Evolutionary conservation across 2,888 invertebrate genomes (phyloP).

Genomic region (Hydriomena furcata): DNA sequence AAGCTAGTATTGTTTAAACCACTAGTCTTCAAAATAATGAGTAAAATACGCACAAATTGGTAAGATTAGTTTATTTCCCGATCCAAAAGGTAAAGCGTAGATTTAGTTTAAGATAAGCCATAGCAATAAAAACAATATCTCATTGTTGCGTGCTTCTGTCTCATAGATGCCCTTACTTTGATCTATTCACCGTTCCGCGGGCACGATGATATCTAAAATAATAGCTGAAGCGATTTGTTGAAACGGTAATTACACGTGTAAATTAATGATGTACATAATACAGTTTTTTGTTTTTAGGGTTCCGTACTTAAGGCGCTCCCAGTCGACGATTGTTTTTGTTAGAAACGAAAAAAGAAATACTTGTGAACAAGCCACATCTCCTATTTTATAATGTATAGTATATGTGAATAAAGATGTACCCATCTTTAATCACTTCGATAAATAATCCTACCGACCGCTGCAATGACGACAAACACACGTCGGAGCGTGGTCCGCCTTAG

Average conservation of each 20-base stretch:
- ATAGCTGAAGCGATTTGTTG: constrained; percentile 70
- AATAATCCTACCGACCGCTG: too few species aligned
- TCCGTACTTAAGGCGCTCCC: too few species aligned
- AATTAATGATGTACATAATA: constrained; percentile 68
- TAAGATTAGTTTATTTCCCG: constrained; percentile 8
- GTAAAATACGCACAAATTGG: constrained; percentile 5
- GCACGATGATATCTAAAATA: constrained; percentile 57
- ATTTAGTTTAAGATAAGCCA: constrained; percentile 37
- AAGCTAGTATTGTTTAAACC: too few species aligned
- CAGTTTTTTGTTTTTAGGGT: constrained; percentile 58
- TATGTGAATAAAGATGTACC: too few species aligned
- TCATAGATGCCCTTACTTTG: constrained; percentile 52
- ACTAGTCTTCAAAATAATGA: too few species aligned
- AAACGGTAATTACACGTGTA: constrained; percentile 72
- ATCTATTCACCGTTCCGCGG: constrained; percentile 45
- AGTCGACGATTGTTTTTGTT: too few species aligned
- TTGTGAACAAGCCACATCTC: too few species aligned
- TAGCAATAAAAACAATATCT: constrained; percentile 42
- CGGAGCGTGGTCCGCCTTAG: too few species aligned
- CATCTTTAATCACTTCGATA: too few species aligned
- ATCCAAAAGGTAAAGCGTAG: constrained; percentile 22
- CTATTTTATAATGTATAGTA: too few species aligned
- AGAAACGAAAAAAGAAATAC: too few species aligned
- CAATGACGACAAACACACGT: too few species aligned
- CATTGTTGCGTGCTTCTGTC: constrained; percentile 50